Evolutionary conservation across 2,113 vertebrate genomes (phyloP).

Genomic region (Gymnogyps californianus): DNA sequence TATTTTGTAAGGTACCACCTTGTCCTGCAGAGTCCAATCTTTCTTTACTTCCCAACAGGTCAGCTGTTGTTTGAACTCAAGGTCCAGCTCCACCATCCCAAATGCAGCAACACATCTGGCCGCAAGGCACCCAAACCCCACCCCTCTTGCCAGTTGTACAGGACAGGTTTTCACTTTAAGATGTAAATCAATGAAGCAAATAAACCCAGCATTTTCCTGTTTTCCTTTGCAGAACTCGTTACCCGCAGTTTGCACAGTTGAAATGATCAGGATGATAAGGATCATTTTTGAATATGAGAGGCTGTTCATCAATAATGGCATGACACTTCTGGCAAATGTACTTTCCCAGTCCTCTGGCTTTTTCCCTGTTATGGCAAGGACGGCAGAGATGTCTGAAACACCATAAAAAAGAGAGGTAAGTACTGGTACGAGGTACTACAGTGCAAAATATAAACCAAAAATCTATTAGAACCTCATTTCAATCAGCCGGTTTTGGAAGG

Average conservation of each 20-base stretch:
- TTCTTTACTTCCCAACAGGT: not conserved
- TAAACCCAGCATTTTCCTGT: not conserved
- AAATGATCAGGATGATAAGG: constrained; percentile 99
- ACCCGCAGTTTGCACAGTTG: constrained; percentile 98
- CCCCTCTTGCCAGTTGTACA: not conserved
- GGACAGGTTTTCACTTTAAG: not conserved
- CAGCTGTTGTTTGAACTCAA: not conserved
- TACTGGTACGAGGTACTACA: not conserved
- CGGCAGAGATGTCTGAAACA: constrained; percentile 90
- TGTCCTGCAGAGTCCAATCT: not conserved
- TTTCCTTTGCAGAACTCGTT: constrained; percentile 31
- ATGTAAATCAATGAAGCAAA: not conserved
- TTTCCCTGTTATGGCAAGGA: constrained; percentile 93
- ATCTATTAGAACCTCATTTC: not conserved
- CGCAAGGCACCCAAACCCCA: not conserved
- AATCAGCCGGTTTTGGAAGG: not conserved
- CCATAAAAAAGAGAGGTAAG: not conserved
- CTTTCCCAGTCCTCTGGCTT: constrained; percentile 93
- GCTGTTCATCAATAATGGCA: constrained; percentile 93
- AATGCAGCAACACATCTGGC: not conserved
- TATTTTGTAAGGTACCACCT: not conserved
- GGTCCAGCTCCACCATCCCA: not conserved
- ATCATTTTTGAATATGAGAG: constrained; percentile 96
- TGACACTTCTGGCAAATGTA: constrained; percentile 99
- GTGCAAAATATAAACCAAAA: not conserved